Evolutionary conservation across 2,797 vertebrate species (phyloP).

Genomic region (Melanotaenia pygmaea): DNA sequence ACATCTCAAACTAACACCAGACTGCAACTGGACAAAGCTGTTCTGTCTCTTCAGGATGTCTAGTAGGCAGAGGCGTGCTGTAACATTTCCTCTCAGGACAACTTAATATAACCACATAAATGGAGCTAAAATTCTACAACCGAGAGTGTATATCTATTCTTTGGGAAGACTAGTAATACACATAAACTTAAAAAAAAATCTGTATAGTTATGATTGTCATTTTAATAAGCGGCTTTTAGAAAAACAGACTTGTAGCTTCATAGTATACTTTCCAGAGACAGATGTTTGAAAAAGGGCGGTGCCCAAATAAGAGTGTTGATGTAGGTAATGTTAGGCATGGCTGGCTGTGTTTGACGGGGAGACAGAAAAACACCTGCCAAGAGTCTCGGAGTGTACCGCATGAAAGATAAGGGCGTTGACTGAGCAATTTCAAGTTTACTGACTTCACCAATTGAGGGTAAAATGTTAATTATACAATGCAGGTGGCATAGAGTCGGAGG

Average conservation of each 20-base stretch:
- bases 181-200: background rate
- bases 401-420: conserved; percentile 26
- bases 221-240: background rate
- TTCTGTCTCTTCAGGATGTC: conserved; percentile 23
- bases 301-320: conserved; percentile 17
- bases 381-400: conserved; percentile 12
- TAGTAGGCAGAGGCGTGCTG: background rate
- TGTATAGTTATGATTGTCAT: background rate
- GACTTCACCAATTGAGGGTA: background rate
- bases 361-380: conserved; percentile 2
- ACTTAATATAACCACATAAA: background rate
- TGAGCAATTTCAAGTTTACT: conserved; percentile 17
- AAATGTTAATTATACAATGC: background rate
- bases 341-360: conserved; percentile 18
- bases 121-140: background rate
- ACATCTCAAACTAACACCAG: conserved; percentile 12
- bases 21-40: conserved; percentile 15
- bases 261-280: conserved; percentile 5
- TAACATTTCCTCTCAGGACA: background rate
- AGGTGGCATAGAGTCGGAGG: background rate
- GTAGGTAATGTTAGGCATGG: conserved; percentile 29
- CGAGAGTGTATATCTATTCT: background rate
- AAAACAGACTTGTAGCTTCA: conserved; percentile 16
- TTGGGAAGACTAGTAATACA: background rate
- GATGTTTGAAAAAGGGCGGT: conserved; percentile 68